Evolutionary conservation across 2,888 invertebrate genomes (phyloP).

Genomic region (Diploptera punctata): DNA sequence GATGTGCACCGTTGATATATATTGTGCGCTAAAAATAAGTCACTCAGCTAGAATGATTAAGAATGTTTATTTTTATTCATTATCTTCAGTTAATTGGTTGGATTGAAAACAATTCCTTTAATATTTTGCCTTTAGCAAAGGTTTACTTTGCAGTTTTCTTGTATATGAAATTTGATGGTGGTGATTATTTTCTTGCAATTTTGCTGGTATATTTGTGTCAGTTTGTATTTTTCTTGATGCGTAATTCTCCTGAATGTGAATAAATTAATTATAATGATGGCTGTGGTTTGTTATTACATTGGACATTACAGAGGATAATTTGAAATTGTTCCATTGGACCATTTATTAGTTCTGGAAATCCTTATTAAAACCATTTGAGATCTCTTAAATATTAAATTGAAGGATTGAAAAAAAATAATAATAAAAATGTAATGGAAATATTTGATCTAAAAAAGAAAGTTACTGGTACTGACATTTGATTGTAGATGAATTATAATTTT

Average conservation of each 20-base stretch:
- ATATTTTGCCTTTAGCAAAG: conserved; percentile 23
- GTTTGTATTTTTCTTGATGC: conserved; percentile 29
- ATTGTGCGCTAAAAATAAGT: background rate
- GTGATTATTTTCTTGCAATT: conserved; percentile 4
- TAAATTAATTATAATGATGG: conserved; percentile 32
- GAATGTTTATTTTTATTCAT: background rate
- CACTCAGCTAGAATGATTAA: background rate
- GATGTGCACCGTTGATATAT: background rate
- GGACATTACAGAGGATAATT: no score
- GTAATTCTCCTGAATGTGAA: conserved; percentile 30
- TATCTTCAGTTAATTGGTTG: background rate
- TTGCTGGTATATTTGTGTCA: conserved; percentile 24
- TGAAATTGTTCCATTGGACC: no score
- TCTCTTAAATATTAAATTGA: no score
- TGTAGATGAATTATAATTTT: no score
- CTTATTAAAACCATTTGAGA: no score
- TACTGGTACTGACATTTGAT: no score
- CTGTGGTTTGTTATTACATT: no score
- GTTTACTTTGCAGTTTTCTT: conserved; percentile 13
- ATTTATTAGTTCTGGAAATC: no score
- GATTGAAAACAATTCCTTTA: background rate
- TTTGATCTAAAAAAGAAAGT: no score
- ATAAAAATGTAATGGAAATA: no score
- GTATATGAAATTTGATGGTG: background rate
- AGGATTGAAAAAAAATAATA: no score